Evolutionary conservation across 2,888 invertebrate species (phyloP).

Genomic region (Netelia virgata): DNA sequence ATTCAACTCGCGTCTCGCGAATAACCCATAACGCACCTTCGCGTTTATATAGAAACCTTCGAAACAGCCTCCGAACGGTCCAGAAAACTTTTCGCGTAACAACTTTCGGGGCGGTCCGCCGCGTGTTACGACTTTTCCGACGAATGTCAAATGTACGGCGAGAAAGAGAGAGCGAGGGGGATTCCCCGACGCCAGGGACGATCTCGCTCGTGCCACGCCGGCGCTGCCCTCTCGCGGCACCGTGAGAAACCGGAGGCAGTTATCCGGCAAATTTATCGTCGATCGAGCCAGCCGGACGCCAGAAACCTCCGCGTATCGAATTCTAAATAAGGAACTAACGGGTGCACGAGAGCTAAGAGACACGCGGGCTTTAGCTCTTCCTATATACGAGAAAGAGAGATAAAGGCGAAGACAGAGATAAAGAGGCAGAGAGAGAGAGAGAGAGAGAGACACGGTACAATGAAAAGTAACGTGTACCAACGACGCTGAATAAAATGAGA

Average conservation of each 20-base stretch:
- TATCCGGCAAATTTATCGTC: slow-evolving; percentile 65
- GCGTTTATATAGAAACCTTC: too few relatives aligned
- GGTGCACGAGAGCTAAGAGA: background rate
- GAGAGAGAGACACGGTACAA: slow-evolving; percentile 5
- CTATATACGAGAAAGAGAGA: background rate
- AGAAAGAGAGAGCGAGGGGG: background rate
- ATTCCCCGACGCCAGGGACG: background rate
- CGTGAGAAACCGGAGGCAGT: slow-evolving; percentile 20
- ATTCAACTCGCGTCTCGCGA: too few relatives aligned
- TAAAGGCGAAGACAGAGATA: background rate
- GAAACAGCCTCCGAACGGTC: too few relatives aligned
- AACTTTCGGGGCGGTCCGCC: too few relatives aligned
- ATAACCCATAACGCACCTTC: too few relatives aligned
- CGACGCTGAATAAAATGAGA: slow-evolving; percentile 49
- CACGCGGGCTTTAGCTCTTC: background rate
- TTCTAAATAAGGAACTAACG: slow-evolving; percentile 51
- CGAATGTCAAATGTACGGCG: background rate
- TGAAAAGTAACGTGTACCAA: slow-evolving; percentile 37
- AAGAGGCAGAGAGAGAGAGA: background rate
- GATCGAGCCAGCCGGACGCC: slow-evolving; percentile 56
- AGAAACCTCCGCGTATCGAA: slow-evolving; percentile 50
- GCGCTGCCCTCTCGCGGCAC: background rate
- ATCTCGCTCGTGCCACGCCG: background rate
- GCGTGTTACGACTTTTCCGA: background rate
- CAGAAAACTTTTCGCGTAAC: too few relatives aligned